Percentiles rank a stretch among this genome's conserved stretches.
phyloP scores from a whole-genome alignment of 1,140 invertebrate genomes.

The Bicyclus anynana region DNA sequence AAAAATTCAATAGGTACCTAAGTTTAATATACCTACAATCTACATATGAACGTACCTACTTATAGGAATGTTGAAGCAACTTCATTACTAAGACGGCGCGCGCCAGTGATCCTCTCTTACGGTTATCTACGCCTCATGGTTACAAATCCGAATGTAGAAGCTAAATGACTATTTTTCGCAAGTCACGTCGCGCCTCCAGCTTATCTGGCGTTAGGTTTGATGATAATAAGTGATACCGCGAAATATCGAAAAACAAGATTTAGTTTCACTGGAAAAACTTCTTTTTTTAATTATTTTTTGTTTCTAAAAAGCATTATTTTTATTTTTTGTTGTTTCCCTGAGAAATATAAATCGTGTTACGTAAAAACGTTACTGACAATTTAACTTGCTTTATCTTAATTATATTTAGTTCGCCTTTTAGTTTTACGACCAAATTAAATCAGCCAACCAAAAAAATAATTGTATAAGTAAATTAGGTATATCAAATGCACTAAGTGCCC shows the following conservation, averaged over 20 bases:
- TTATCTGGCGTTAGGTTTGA: constrained; percentile 70
- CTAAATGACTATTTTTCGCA: constrained; percentile 66
- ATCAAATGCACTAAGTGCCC: too few species aligned
- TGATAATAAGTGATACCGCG: constrained; percentile 69
- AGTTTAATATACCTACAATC: not conserved
- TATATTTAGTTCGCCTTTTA: too few species aligned
- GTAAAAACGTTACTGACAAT: too few species aligned
- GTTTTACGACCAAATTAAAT: too few species aligned
- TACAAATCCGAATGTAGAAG: constrained; percentile 41
- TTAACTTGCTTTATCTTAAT: too few species aligned
- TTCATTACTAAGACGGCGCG: constrained; percentile 13
- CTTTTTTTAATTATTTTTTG: too few species aligned
- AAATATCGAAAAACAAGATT: constrained; percentile 39
- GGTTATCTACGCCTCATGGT: constrained; percentile 20
- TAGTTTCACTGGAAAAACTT: constrained; percentile 18
- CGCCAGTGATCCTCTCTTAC: constrained; percentile 18
- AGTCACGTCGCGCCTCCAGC: constrained; percentile 62
- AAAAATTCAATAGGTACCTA: not conserved
- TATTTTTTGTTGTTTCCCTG: too few species aligned
- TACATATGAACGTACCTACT: not conserved
- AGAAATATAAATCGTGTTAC: too few species aligned
- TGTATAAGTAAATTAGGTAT: too few species aligned
- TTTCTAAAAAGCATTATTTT: too few species aligned
- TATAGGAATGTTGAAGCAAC: constrained; percentile 5
- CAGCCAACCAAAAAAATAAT: too few species aligned